Conservation (phyloP, 2,113 vertebrate species). For the Phaethon lepturus region DNA sequence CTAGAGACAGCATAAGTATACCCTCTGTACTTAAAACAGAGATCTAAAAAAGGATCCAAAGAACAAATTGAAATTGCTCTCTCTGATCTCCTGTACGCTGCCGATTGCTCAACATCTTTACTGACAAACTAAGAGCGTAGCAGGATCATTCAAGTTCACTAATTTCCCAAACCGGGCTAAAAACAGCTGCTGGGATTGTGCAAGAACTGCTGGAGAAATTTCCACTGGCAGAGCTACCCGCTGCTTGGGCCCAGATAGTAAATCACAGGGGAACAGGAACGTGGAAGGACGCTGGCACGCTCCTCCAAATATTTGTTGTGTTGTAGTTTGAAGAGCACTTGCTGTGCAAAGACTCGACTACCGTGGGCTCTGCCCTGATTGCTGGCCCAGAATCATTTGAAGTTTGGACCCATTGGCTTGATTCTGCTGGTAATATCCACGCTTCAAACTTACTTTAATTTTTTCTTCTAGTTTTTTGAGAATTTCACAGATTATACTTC, state of each 20-base stretch:
- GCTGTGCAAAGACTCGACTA: not conserved
- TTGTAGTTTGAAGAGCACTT: slow-evolving; percentile 1
- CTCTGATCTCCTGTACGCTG: slow-evolving; percentile 54
- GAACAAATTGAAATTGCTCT: not conserved
- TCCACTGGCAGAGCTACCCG: slow-evolving; percentile 71
- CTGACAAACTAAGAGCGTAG: slow-evolving; percentile 62
- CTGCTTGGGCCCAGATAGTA: slow-evolving; percentile 9
- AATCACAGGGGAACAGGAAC: not conserved
- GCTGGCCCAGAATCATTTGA: not conserved
- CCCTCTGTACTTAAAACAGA: not conserved
- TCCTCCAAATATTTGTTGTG: not conserved
- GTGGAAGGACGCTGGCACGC: slow-evolving; percentile 3
- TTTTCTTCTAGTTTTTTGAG: not conserved
- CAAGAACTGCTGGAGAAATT: slow-evolving; percentile 75
- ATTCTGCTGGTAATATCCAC: not conserved
- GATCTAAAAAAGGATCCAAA: slow-evolving; percentile 42
- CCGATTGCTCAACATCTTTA: slow-evolving; percentile 72
- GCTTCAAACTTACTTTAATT: not conserved
- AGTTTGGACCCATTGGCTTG: not conserved
- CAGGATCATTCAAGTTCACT: slow-evolving; percentile 80
- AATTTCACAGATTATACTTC: not conserved
- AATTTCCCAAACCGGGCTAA: slow-evolving; percentile 79
- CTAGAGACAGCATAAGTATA: not conserved
- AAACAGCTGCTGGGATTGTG: slow-evolving; percentile 79
- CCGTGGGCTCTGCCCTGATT: not conserved